Base-by-base conservation (phyloP, 2,113 vertebrate genomes). In the Accipiter virgatus region DNA sequence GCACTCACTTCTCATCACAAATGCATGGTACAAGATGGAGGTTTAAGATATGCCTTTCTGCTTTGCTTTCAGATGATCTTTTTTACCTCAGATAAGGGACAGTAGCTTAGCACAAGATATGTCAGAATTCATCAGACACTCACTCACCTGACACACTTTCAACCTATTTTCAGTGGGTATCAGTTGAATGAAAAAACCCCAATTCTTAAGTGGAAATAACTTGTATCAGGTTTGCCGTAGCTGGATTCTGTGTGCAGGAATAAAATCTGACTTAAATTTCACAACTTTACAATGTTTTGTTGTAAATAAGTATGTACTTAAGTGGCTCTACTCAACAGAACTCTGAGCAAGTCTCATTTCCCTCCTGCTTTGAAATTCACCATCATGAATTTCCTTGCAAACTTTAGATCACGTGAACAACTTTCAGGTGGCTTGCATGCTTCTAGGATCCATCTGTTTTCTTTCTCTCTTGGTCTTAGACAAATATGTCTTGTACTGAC, bases 381-480 rank as follows among this genome's bases (percentile, higher is more conserved):
- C 40, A 8, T 83, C 22, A 11, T 16, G 22, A 67, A 74, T 66
- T 89, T 87, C 38, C 40, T 73, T 79, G 16, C 40, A 68, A 77
- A 48, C 36, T 79, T 50, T 1, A 32, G 62, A 45, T 56, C 4
- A 0, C 0, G 0, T 52, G 25, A 63, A 50, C 34, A 59, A 7
- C 29, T 67, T 88, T 26, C 21, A 77, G 21, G 53, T 36, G 43
- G 19, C 15, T 55, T 91, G 8, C 34, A 19, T 55, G 22, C n/a
- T 91, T 88, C 47, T 59, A 71, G 12, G 20, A 78, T 74, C 77
- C 20, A 16, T 61, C 42, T 83, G 4, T 72, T 90, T 80, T 88
- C 55, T 26, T 8, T 83, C 52, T 78, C 11, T 86, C 18, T 29
- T 62, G 47, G 45, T 42, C 32, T 25, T 80, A n/a, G 53, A 47